These are phyloP conservation scores for Mionectes olivaceus DNA, from an alignment of 2,797 vertebrate genomes.

Conservation along the genomic window DNA sequence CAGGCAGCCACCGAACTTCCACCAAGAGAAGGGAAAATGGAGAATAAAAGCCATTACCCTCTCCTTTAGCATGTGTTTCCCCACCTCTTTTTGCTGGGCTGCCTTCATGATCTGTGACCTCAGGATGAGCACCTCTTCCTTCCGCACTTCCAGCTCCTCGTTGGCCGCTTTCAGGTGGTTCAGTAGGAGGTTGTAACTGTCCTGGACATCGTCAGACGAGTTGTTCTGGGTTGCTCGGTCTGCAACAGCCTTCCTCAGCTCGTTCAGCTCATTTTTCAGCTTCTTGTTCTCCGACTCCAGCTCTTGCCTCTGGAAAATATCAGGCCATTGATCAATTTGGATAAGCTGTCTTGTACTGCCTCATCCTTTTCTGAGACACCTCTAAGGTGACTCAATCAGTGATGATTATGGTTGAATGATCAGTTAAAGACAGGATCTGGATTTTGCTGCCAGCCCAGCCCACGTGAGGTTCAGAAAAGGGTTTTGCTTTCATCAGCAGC, in stretches of 20 bases:
- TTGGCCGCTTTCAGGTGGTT: conserved; percentile 88
- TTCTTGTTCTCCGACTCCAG: conserved; percentile 95
- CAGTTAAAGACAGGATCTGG: not conserved
- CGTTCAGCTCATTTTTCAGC: conserved; percentile 93
- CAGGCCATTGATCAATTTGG: not conserved
- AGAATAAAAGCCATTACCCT: not conserved
- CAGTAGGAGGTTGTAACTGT: conserved; percentile 86
- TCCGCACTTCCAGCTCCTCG: conserved; percentile 94
- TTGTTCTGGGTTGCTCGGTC: conserved; percentile 76
- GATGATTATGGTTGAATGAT: accelerated
- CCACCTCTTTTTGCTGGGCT: conserved; percentile 76
- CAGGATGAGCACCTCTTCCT: conserved; percentile 94
- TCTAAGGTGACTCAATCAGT: not conserved
- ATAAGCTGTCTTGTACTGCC: not conserved
- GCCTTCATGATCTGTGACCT: conserved; percentile 89
- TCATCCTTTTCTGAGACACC: not conserved
- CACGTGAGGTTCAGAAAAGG: not conserved
- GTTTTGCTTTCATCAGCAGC: not conserved
- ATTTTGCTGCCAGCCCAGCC: not conserved
- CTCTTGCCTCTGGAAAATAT: conserved; percentile 88
- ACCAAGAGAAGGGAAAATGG: accelerated
- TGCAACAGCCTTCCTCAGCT: conserved; percentile 84
- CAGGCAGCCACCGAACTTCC: not conserved
- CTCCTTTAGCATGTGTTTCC: conserved; percentile 70
- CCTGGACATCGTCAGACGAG: conserved; percentile 77